Evolutionary conservation across 2,113 vertebrate genomes (phyloP), one percentile per base, ranked within the genome.

Genomic region (Marmota flaviventris): DNA sequence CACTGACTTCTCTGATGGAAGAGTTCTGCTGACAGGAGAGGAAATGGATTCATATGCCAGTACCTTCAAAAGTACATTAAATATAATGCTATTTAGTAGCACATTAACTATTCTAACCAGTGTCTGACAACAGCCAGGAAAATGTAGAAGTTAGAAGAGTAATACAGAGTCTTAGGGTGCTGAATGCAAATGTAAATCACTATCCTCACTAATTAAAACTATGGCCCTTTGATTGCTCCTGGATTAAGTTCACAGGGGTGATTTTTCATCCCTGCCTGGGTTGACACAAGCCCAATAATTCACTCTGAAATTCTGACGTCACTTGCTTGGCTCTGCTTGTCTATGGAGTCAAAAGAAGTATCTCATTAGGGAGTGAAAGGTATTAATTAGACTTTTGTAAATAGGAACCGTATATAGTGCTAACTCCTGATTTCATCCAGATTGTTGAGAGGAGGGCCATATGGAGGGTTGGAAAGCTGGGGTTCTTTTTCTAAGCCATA

Each of bases 161-260:
- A 95, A 82, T 83, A 65, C 65, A 91, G 95, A 91, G 56, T 65
- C 69, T 95, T 56, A 61, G 90, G 73, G 88, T 87, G 81, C 92
- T 25, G 37, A 93, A 90, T 92, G 72, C 56, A 93, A 93, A 97
- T 94, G 93, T 95, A 97, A 97, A 97, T 97, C 94, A 96, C 87
- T 94, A 95, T 56, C 92, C 92, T 69, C 90, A 95, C 97, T 97
- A 98, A 97, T 97, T 97, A 98, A 97, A 98, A 97, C 69, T 91
- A 93, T 81, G 67, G 85, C 76, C 76, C 48, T 90, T 97, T 97
- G 92, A 97, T 97, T 97, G 61, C 48, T 98, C 67, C 87, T 95
- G 96, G 89, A 95, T 95, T 91, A 98, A 92, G 97, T 96, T 96
- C 89, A 96, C 72, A 85, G 77, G 65, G 93, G 92, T 95, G 95